Base-by-base conservation (phyloP, 2,888 invertebrate species). In the Hartigia nigra region DNA sequence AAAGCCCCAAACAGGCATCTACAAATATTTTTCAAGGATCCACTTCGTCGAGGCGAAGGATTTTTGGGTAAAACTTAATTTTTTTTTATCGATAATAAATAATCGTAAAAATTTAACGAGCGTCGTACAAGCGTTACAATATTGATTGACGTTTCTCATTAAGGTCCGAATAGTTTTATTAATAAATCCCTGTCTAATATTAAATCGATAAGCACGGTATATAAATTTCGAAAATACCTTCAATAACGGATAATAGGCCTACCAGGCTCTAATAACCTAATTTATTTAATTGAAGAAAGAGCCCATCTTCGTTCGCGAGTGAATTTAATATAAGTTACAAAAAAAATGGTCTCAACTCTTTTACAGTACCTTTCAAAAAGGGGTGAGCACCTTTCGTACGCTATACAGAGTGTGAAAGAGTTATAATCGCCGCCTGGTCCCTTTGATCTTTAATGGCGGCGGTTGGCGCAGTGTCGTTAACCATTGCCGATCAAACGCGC, bases 1-100 rank as follows among this genome's bases (percentile, higher is more conserved):
- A 72, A 31, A 31, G 72, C 5, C 5, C 72, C 12, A 31, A 72
- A 72, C 72, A 1, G 72, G 72, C 32, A 72, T 31, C 72, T 78
- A 83, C 81, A 80, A 85, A 83, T 81, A 81, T 77, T 72, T 76
- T 78, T 82, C 70, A 34, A 72, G 31, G 14, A 55, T 55, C 55
- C 55, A 23, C 23, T 55, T 23, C 14, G 23, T 2, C 23, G 55
- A 23, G 0, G 0, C 55, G 9, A 55, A 23, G 14, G 9, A 55
- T 55, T 55, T 55, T 55, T 9, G 55, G 5, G 23, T 55, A 23
- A 55, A 23, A 3, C 55, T 1, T 55, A 55, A 0, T 2, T 23
- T 55, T 55, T 55, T 4, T 37, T 23, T 55, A 55, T 55, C 1
- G 55, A 55, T 1, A 55, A 55, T 0, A 23, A 55, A 23, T 55